These are phyloP conservation scores for Phodopus roborovskii DNA, from an alignment of 2,113 vertebrate species.

Conservation along the genomic window DNA sequence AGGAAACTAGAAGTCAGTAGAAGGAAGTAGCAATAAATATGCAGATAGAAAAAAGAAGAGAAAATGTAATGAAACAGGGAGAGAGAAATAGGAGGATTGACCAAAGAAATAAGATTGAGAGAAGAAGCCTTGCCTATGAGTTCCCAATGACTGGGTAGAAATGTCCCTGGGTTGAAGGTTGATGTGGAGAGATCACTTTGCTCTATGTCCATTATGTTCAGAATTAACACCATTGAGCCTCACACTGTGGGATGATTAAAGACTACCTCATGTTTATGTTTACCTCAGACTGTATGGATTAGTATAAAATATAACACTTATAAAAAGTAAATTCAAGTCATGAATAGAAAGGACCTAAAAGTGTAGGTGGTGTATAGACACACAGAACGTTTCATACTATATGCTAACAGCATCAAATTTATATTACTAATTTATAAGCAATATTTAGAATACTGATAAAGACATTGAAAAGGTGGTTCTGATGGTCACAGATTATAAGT, in stretches of 20 bases:
- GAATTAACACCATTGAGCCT: not conserved
- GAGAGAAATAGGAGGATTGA: not conserved
- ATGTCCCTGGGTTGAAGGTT: not conserved
- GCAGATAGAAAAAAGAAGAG: not conserved
- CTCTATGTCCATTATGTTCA: not conserved
- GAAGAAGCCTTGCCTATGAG: not conserved
- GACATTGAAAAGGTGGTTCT: not conserved
- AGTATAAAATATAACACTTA: not conserved
- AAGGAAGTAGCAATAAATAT: slow-evolving; percentile 36
- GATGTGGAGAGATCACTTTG: not conserved
- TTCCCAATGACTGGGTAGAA: not conserved
- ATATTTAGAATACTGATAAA: not conserved
- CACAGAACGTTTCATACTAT: not conserved
- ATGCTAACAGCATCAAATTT: not conserved
- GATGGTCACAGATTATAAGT: not conserved
- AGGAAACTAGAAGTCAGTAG: not conserved
- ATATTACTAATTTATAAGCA: not conserved
- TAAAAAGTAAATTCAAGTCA: slow-evolving; percentile 1
- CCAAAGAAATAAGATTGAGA: not conserved
- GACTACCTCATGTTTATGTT: not conserved
- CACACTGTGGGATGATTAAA: not conserved
- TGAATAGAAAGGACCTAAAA: not conserved
- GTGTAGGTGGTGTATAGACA: not conserved
- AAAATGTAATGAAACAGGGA: not conserved
- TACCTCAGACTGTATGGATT: not conserved